Conservation (phyloP, 2,888 invertebrate genomes). For the Andrena fulva region DNA sequence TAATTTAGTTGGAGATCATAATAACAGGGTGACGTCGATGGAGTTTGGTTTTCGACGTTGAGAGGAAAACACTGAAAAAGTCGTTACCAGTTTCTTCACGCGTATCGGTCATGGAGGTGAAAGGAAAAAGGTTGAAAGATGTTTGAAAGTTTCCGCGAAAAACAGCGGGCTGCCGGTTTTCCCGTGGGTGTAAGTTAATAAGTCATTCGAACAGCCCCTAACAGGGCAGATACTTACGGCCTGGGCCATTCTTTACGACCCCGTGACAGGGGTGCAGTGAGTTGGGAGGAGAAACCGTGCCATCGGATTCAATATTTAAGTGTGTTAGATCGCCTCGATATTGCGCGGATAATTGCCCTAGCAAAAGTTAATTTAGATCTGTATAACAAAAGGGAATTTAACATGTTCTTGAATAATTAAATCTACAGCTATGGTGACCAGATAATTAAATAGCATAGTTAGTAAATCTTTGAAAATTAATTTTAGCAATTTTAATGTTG, state of each 20-base stretch:
- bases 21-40: background rate
- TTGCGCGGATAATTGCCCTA: constrained; percentile 2
- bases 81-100: constrained; percentile 5
- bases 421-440: no score
- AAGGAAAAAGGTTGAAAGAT: constrained; percentile 26
- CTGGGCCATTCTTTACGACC: constrained; percentile 37
- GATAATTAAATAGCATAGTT: no score
- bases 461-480: no score
- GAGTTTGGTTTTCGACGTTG: background rate
- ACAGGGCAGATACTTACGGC: constrained; percentile 31
- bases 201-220: constrained; percentile 60
- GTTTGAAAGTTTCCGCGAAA: constrained; percentile 29
- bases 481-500: no score
- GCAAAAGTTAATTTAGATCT: background rate
- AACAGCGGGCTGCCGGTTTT: constrained; percentile 33
- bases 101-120: background rate
- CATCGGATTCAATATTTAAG: constrained; percentile 43
- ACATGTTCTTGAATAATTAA: no score
- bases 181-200: constrained; percentile 66
- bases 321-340: constrained; percentile 15
- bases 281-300: constrained; percentile 34
- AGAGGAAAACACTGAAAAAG: background rate
- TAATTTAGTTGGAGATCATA: no score
- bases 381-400: background rate
- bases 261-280: background rate